Conservation (phyloP, 2,888 invertebrate species). For the Augiades crinisus region DNA sequence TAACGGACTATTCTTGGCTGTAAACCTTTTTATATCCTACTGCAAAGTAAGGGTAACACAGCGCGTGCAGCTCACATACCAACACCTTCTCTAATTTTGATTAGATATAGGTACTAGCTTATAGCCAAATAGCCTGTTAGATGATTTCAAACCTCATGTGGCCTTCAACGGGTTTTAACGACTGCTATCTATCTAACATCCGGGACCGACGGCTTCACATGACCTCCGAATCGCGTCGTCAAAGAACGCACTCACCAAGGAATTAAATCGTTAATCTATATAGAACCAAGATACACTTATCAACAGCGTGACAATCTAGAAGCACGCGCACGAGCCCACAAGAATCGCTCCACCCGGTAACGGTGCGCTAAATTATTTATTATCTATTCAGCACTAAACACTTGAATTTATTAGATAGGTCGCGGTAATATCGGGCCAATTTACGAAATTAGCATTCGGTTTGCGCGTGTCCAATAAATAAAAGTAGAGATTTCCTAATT, state of each 20-base stretch:
- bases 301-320: conserved; percentile 11
- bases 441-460: conserved; percentile 27
- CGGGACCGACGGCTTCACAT: too few species aligned
- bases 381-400: conserved; percentile 13
- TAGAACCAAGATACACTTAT: conserved; percentile 7
- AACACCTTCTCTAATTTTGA: too few species aligned
- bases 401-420: conserved; percentile 21
- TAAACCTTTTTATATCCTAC: too few species aligned
- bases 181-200: too few species aligned
- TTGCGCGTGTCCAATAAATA: conserved; percentile 25
- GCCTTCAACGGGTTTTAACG: too few species aligned
- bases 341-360: conserved; percentile 13
- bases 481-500: conserved; percentile 28
- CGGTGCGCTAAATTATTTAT: conserved; percentile 17
- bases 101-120: too few species aligned
- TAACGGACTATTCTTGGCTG: conserved; percentile 33
- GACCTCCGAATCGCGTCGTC: too few species aligned
- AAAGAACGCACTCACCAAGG: too few species aligned
- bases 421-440: conserved; percentile 15
- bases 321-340: not conserved
- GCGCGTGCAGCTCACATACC: too few species aligned
- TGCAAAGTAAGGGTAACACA: too few species aligned
- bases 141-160: too few species aligned
- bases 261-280: conserved; percentile 20
- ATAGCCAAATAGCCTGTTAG: too few species aligned